These are phyloP conservation scores for sheep (Ovis aries) DNA, from an alignment of 2,113 vertebrate genomes.

Conservation along the genomic window DNA sequence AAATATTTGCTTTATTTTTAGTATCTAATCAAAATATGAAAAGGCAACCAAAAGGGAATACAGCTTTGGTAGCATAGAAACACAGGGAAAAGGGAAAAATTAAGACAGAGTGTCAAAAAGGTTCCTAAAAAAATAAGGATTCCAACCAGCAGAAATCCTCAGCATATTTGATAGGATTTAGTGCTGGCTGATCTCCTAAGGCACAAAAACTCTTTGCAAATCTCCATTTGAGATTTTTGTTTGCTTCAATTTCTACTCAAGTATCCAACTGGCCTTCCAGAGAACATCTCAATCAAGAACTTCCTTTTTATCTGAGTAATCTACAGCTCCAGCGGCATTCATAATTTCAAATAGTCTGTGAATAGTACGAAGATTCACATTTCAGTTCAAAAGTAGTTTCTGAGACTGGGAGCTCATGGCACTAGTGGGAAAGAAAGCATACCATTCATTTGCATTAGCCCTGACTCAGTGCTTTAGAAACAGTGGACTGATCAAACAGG, in stretches of 20 bases:
- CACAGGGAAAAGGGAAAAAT: neutral
- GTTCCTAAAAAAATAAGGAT: neutral
- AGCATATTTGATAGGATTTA: neutral
- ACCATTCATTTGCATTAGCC: neutral
- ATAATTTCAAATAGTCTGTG: neutral
- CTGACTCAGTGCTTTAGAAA: neutral
- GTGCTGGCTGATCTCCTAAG: neutral
- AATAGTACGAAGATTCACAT: neutral
- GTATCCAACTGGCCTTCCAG: neutral
- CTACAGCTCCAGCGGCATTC: neutral
- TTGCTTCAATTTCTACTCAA: neutral
- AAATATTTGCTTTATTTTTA: neutral
- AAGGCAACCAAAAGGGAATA: neutral
- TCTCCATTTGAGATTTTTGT: neutral
- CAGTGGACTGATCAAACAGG: fast-evolving
- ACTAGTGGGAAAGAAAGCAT: too few species aligned
- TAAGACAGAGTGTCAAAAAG: neutral
- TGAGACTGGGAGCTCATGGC: neutral
- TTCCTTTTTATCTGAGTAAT: neutral
- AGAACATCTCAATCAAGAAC: neutral
- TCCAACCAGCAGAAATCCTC: neutral
- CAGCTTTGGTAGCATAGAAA: neutral
- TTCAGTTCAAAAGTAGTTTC: neutral
- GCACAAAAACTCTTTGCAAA: neutral
- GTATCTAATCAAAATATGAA: neutral